These are phyloP conservation scores for Urocolius indicus DNA, from an alignment of 2,113 vertebrate species.

Conservation along the genomic window DNA sequence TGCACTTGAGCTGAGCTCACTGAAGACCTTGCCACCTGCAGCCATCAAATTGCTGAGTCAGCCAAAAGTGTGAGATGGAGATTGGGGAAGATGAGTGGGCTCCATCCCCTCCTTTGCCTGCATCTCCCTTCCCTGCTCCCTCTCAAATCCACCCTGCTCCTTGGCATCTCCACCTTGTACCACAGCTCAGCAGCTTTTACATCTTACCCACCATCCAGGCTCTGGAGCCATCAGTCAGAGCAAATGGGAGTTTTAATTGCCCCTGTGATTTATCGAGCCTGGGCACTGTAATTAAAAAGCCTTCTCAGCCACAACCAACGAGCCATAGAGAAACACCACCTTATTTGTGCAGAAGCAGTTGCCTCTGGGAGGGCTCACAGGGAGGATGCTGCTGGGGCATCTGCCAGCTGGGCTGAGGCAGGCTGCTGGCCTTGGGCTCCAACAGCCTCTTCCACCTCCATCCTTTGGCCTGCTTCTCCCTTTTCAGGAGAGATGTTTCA, in stretches of 20 bases:
- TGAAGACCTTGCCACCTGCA: neutral
- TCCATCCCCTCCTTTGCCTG: rapidly evolving
- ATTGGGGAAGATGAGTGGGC: neutral
- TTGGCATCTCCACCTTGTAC: neutral
- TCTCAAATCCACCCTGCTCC: neutral
- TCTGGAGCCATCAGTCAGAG: constrained; percentile 41
- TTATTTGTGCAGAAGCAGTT: neutral
- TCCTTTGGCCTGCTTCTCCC: neutral
- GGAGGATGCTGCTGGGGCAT: neutral
- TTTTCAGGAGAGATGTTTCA: too few species aligned
- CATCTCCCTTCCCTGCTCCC: neutral
- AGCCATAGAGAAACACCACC: neutral
- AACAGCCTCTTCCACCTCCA: neutral
- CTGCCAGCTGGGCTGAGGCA: neutral
- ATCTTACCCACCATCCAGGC: neutral
- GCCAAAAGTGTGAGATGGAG: neutral
- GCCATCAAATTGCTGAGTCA: neutral
- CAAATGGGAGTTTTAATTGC: constrained; percentile 50
- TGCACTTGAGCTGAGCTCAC: neutral
- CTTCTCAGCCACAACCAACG: neutral
- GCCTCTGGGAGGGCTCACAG: neutral
- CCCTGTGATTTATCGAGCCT: constrained; percentile 49
- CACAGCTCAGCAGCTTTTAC: neutral
- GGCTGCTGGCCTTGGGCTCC: neutral
- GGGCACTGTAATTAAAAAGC: constrained; percentile 34